Conservation (phyloP, 2,888 invertebrate species). For the Campoplex capitator region DNA sequence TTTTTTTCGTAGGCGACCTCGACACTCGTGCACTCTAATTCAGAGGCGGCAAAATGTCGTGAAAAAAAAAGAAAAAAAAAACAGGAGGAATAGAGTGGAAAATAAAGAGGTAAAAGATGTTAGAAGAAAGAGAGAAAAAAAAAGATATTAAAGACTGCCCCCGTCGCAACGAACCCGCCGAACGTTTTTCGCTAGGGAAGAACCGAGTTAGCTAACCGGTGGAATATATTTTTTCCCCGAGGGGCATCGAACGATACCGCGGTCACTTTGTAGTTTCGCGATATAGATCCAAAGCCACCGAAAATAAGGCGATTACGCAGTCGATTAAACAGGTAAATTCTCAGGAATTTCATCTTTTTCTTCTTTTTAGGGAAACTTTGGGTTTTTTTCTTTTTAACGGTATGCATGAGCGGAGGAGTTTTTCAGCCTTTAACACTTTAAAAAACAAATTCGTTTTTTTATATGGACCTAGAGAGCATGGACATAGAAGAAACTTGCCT, state of each 20-base stretch:
- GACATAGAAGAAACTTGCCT: conserved; percentile 18
- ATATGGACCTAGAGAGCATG: background rate
- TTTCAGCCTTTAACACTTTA: conserved; percentile 5
- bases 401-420: conserved; percentile 13
- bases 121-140: conserved; percentile 4
- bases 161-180: conserved; percentile 28
- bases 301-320: conserved; percentile 1
- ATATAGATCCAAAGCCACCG: background rate
- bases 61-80: background rate
- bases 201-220: conserved; percentile 22
- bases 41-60: conserved; percentile 28
- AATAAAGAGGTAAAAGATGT: background rate
- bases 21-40: conserved; percentile 36
- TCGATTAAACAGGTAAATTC: conserved; percentile 12
- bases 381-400: too few species aligned
- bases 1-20: conserved; percentile 24
- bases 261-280: conserved; percentile 9
- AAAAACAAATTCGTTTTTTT: conserved; percentile 43
- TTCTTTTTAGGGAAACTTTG: background rate
- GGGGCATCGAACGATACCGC: conserved; percentile 24
- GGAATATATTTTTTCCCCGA: background rate
- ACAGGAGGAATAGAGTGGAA: background rate
- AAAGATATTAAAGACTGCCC: conserved; percentile 13
- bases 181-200: conserved; percentile 34
- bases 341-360: background rate